Conservation (phyloP, 2,113 vertebrate genomes). For the Eira barbara region DNA sequence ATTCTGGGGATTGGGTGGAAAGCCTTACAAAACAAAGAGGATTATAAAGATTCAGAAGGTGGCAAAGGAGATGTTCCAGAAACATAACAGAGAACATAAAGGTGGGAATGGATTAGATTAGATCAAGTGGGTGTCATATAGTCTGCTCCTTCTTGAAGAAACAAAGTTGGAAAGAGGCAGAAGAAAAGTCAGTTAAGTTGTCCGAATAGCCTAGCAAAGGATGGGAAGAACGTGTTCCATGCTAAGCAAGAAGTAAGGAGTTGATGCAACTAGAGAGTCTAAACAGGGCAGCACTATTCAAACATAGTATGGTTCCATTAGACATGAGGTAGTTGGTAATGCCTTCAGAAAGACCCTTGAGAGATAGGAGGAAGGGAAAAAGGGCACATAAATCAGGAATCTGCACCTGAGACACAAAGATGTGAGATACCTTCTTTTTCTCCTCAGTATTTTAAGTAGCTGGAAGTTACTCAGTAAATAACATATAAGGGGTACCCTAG, state of each 20-base stretch:
- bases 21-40: conserved; percentile 14
- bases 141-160: conserved; percentile 13
- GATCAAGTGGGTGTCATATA: background rate
- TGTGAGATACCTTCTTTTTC: background rate
- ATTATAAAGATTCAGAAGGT: conserved; percentile 15
- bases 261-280: background rate
- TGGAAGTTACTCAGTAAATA: background rate
- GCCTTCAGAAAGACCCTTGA: background rate
- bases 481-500: background rate
- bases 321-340: background rate
- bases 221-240: background rate
- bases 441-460: background rate
- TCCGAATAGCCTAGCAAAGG: background rate
- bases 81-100: background rate
- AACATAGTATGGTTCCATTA: background rate
- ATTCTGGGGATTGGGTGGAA: background rate
- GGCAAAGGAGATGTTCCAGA: background rate
- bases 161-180: background rate
- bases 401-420: background rate
- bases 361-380: background rate
- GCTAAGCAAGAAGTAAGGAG: background rate
- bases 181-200: background rate
- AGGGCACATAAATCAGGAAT: background rate
- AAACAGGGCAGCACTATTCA: background rate
- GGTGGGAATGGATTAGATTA: background rate